These are phyloP conservation scores for Napeogenes inachia DNA, from an alignment of 2,888 invertebrate genomes.

Conservation along the genomic window DNA sequence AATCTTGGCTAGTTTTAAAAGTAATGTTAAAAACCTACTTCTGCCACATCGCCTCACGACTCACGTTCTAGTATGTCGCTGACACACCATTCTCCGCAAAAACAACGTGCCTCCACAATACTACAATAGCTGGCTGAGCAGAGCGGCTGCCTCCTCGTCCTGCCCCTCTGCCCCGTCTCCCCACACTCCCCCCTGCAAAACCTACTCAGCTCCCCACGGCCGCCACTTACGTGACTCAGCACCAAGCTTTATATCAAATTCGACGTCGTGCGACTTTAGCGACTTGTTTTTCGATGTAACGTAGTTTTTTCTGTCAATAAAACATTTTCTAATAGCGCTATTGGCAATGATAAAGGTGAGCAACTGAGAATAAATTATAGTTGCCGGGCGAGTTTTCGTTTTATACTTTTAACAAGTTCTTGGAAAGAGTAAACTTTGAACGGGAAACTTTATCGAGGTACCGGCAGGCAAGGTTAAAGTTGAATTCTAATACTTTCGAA, in stretches of 20 bases:
- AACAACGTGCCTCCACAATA: constrained; percentile 69
- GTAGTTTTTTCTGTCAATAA: constrained; percentile 53
- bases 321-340: constrained; percentile 55
- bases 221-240: constrained; percentile 69
- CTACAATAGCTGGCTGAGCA: constrained; percentile 69
- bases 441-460: constrained; percentile 40
- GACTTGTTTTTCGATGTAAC: constrained; percentile 65
- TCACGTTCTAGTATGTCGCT: constrained; percentile 49
- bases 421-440: constrained; percentile 35
- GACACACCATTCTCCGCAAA: constrained; percentile 67
- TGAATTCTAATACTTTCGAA: constrained; percentile 29
- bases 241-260: constrained; percentile 66
- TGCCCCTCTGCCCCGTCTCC: constrained; percentile 28
- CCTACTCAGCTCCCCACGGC: constrained; percentile 33
- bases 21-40: constrained; percentile 46
- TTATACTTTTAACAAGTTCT: constrained; percentile 50
- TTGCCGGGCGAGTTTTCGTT: constrained; percentile 24
- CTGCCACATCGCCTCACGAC: constrained; percentile 42
- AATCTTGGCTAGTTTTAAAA: constrained; percentile 44
- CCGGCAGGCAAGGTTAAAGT: constrained; percentile 34
- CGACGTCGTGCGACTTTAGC: constrained; percentile 58
- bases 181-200: constrained; percentile 32
- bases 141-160: constrained; percentile 52
- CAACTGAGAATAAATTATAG: constrained; percentile 34
- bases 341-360: constrained; percentile 54